Base-by-base conservation (phyloP, 2,888 invertebrate genomes). In the Lacanobia wlatinum region DNA sequence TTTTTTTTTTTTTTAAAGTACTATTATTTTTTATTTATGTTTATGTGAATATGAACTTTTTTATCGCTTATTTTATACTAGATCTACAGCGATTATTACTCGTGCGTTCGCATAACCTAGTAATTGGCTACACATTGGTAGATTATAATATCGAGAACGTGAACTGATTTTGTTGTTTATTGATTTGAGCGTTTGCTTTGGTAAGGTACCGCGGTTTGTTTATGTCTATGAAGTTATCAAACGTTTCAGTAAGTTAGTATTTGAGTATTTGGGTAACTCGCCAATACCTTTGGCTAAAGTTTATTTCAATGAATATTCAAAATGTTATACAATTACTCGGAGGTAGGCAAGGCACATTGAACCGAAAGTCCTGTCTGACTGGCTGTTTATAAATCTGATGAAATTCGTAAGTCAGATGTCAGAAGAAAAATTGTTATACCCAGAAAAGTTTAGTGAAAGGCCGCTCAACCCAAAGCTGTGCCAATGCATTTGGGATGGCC, bases 41-140 rank as follows among this genome's bases (percentile, higher is more conserved):
- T 5, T 23, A 18, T 14, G 48, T 71, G 21, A 66, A 55, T 43
- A 43, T 18, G 16, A 23, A 63, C 4, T n/a, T 28, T 56, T 56
- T 50, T 34, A 16, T 50, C 34, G 63, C 7, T 58, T 40, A 21
- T 28, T 28, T 40, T 21, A 56, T 12, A 63, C n/a, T 43, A 4
- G 0, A 56, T 63, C 40, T 50, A 16, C 21, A 64, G 50, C 12
- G 23, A 50, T 64, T 50, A 63, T 63, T 58, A 75, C 34, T 58
- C 16, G 7, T 38, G n/a, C 16, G 34, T 75, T 50, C 16, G 16
- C n/a, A 10, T 73, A 75, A 75, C 23, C 34, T 38, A 64, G 73
- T 73, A 64, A 63, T 9, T 58, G 23, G 58, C 9, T 23, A 14
- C 34, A 63, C 23, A 12, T 74, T 43, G 12, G 40, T 50, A 40